These are phyloP conservation scores for Strongylocentrotus purpuratus DNA, from an alignment of 35 echinoderm and acorn worm species.

Conservation along the genomic window DNA sequence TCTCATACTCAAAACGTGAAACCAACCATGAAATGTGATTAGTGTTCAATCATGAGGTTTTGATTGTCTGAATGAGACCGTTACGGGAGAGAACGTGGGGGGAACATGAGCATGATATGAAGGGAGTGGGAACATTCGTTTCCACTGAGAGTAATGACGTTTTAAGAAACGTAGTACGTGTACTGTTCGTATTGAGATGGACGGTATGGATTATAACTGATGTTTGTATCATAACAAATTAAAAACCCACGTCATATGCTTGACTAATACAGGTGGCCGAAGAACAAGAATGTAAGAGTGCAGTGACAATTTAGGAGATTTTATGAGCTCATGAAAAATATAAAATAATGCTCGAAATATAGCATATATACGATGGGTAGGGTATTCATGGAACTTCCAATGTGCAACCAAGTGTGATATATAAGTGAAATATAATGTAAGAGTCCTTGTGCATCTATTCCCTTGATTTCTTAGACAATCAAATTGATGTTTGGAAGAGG, in stretches of 20 bases:
- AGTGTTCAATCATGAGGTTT: neutral
- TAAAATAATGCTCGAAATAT: neutral
- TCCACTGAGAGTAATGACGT: neutral
- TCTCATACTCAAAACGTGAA: neutral
- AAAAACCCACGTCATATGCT: neutral
- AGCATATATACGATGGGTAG: neutral
- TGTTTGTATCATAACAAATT: neutral
- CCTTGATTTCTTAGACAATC: neutral
- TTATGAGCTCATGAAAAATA: neutral
- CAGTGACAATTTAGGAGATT: neutral
- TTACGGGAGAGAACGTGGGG: neutral
- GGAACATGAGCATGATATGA: neutral
- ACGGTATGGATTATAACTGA: neutral
- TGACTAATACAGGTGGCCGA: neutral
- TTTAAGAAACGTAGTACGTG: neutral
- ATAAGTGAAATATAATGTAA: neutral
- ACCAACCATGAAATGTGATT: neutral
- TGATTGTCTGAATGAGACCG: too few species aligned
- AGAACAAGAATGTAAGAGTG: neutral
- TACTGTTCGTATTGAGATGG: neutral
- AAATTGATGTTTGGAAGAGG: neutral
- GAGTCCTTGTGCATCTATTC: neutral
- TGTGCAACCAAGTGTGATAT: neutral
- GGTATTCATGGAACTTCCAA: neutral
- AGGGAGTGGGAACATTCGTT: neutral